Conservation (phyloP, 2,113 vertebrate genomes). For the Petroica traversi region DNA sequence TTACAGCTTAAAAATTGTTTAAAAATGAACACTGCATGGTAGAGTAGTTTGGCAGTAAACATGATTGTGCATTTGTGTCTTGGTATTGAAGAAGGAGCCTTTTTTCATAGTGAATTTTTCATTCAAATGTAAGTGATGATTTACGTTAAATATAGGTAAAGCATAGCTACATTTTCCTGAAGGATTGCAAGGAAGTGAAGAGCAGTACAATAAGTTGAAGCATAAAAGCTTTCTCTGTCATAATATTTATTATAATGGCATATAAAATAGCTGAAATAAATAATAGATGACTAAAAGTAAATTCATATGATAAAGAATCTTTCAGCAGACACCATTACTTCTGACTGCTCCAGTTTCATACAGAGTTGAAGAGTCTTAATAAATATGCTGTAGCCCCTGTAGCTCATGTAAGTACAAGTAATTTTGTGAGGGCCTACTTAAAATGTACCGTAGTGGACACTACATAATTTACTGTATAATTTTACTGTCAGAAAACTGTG, state of each 20-base stretch:
- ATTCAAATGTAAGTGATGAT: conserved; percentile 84
- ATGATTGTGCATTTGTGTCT: conserved; percentile 73
- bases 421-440: conserved; percentile 61
- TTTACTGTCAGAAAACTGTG: conserved; percentile 13
- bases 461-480: conserved; percentile 66
- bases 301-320: conserved; percentile 89
- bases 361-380: conserved; percentile 81
- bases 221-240: conserved; percentile 92
- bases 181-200: conserved; percentile 91
- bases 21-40: conserved; percentile 65
- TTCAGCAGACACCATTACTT: conserved; percentile 91
- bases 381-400: conserved; percentile 73
- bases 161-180: conserved; percentile 84
- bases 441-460: conserved; percentile 60
- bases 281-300: conserved; percentile 93
- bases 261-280: conserved; percentile 96
- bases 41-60: conserved; percentile 68
- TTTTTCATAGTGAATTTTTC: conserved; percentile 78
- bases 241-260: conserved; percentile 95
- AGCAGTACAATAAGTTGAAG: conserved; percentile 80
- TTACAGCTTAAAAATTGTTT: conserved; percentile 72
- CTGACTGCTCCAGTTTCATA: conserved; percentile 77
- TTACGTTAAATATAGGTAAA: conserved; percentile 93
- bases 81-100: conserved; percentile 64
- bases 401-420: conserved; percentile 69